phyloP scores from a whole-genome alignment of 1,140 invertebrate species.

The Leptopilina clavipes region DNA sequence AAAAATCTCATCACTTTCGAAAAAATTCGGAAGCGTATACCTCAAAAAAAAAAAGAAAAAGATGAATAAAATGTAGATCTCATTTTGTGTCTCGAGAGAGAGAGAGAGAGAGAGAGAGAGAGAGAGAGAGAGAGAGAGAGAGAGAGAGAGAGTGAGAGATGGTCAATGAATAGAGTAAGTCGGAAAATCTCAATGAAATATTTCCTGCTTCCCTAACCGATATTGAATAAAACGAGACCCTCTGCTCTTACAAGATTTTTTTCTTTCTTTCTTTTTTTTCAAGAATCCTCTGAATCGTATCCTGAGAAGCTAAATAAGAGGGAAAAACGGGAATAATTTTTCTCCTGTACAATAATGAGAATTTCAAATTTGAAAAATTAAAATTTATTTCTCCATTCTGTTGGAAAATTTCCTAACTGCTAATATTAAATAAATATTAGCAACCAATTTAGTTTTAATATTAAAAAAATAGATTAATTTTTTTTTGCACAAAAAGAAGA shows the following conservation, averaged over 20 bases:
- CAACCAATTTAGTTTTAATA: too few relatives aligned
- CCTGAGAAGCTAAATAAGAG: too few relatives aligned
- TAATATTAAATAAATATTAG: too few relatives aligned
- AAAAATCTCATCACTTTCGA: not conserved
- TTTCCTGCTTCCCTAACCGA: not conserved
- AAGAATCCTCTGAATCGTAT: not conserved
- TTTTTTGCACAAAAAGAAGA: too few relatives aligned
- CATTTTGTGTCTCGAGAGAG: not conserved
- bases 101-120: not conserved
- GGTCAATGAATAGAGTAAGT: not conserved
- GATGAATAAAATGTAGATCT: constrained; percentile 16
- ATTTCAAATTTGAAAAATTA: too few relatives aligned
- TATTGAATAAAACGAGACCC: constrained; percentile 2
- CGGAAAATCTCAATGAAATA: constrained; percentile 5
- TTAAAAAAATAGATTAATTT: too few relatives aligned
- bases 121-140: not conserved
- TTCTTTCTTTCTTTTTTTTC: not conserved
- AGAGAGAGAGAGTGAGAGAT: not conserved
- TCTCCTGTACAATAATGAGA: too few relatives aligned
- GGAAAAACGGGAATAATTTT: too few relatives aligned
- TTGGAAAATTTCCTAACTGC: too few relatives aligned
- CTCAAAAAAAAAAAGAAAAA: not conserved
- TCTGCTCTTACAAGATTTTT: not conserved
- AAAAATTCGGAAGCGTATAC: not conserved
- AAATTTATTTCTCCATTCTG: too few relatives aligned